phyloP scores from a whole-genome alignment of 2,888 invertebrate species.

The Nomada fucata region DNA sequence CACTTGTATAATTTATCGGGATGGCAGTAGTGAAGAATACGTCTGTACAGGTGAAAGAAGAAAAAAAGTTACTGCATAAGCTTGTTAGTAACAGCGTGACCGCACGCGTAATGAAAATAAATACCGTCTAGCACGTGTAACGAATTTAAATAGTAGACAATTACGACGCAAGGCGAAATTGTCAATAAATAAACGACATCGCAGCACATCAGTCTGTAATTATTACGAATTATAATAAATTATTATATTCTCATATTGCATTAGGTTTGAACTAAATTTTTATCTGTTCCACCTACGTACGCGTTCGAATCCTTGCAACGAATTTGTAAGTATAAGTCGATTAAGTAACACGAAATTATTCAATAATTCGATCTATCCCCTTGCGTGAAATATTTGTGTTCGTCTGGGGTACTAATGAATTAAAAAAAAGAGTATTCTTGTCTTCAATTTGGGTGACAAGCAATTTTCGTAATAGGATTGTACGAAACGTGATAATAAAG shows the following conservation, averaged over 20 bases:
- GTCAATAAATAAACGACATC: conserved; percentile 9
- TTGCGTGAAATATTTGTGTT: too few relatives aligned
- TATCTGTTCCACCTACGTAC: too few relatives aligned
- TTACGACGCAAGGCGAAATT: conserved; percentile 27
- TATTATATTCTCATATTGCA: conserved; percentile 18
- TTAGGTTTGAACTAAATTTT: not conserved
- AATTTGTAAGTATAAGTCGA: too few relatives aligned
- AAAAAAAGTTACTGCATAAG: conserved; percentile 15
- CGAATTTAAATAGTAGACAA: conserved; percentile 1
- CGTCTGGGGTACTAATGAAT: too few relatives aligned
- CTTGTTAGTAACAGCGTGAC: conserved; percentile 35
- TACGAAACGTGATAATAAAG: too few relatives aligned
- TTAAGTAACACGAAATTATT: too few relatives aligned
- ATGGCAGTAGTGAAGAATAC: conserved; percentile 7
- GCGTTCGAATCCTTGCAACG: too few relatives aligned
- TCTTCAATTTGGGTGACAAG: too few relatives aligned
- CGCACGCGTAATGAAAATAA: conserved; percentile 21
- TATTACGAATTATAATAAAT: conserved; percentile 45
- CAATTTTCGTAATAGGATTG: too few relatives aligned
- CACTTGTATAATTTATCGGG: conserved; percentile 37
- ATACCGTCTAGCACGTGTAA: conserved; percentile 13
- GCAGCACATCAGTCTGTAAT: conserved; percentile 18
- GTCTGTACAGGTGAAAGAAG: conserved; percentile 1
- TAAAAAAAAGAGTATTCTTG: too few relatives aligned
- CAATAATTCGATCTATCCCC: too few relatives aligned